Base-by-base conservation (phyloP, 2,797 vertebrate species). In the Brachyalestes nurse region DNA sequence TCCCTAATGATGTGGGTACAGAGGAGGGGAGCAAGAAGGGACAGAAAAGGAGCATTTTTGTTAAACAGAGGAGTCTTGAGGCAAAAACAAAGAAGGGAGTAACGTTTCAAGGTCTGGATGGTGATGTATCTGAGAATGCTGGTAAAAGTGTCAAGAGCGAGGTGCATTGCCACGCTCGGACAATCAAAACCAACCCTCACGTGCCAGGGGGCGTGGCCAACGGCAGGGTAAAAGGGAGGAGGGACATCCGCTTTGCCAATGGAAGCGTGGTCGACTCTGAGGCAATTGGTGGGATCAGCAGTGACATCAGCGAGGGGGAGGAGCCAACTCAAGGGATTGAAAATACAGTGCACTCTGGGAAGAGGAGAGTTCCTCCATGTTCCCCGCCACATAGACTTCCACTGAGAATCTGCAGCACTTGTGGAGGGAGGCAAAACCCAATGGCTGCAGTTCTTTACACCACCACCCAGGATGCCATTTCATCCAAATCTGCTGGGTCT, bases 191-290 rank as follows among this genome's bases (percentile, higher is more conserved):
- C 65, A 92, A 93, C 72, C 88, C 89, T 40, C 86, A 87, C 62
- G 82, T 88, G 70, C 67, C 85, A 57, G 86, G 87, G 69, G 87
- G 82, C 21, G 14, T 75, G 55, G 82, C 62, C n/a, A 88, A 85
- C 0, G 72, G 71, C 70, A 88, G 75, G 64, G 79, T 86, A 21
- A 90, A 89, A 84, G 55, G 55, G 21, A 93, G 87, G 86, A 67
- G 86, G 21, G 85, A 87, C 42, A 19, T 81, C 42, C 91, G 91
- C 70, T 93, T 93, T 77, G 88, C 83, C 78, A 95, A 95, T 0
- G 94, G 94, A 57, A 95, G 94, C 0, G 92, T 95, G 82, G 93
- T 95, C 0, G 93, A 94, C 80, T 93, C 94, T 0, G 92, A 93
- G 72, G 91, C 91, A 0, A 93, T 94, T 0, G 93, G 93, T 0